Conservation (phyloP, 2,797 vertebrate species). For the Pangasius mekongensis region DNA sequence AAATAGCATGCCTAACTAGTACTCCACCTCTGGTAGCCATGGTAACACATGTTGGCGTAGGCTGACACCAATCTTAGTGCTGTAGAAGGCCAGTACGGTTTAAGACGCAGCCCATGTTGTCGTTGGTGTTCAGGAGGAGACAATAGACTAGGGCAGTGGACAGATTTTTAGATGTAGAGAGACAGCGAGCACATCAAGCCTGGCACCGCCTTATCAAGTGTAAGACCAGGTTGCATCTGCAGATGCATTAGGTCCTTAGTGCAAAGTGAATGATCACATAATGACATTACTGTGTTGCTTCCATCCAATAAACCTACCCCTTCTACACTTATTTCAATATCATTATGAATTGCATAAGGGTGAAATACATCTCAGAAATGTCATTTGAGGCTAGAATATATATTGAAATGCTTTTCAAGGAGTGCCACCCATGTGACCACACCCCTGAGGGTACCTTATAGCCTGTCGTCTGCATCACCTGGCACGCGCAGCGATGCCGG, state of each 20-base stretch:
- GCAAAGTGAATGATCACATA: neutral
- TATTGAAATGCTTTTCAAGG: neutral
- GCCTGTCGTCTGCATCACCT: neutral
- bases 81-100: neutral
- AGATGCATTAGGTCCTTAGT: neutral
- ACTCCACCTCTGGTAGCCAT: slow-evolving; percentile 10
- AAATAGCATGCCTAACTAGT: neutral
- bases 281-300: neutral
- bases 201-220: neutral
- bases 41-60: slow-evolving; percentile 2
- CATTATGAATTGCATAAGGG: neutral
- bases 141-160: neutral
- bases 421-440: slow-evolving; percentile 1
- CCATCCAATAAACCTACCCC: too few relatives aligned
- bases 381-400: too few relatives aligned
- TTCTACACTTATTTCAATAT: neutral
- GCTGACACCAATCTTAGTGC: slow-evolving; percentile 5
- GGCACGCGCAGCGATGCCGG: neutral
- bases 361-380: neutral
- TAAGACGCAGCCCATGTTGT: neutral
- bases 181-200: neutral
- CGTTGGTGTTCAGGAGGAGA: neutral
- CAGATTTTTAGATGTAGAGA: neutral
- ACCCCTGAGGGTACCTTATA: slow-evolving; percentile 1
- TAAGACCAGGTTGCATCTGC: neutral